Evolutionary conservation across 2,888 invertebrate species (phyloP).

Genomic region (Trissonchulus latispiculum): DNA sequence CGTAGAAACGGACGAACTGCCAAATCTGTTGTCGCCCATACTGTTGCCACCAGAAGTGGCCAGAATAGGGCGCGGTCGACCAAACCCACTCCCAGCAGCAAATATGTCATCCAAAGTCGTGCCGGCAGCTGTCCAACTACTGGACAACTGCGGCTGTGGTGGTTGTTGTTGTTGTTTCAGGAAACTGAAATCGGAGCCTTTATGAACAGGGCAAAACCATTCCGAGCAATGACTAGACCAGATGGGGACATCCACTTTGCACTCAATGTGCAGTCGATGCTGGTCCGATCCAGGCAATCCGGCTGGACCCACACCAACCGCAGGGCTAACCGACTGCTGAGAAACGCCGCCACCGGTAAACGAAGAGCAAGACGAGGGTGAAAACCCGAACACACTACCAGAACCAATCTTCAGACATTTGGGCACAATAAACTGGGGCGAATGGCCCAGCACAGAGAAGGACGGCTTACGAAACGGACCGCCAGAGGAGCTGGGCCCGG

Average conservation of each 20-base stretch:
- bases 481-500: too few species aligned
- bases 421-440: conserved; percentile 7
- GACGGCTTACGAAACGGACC: neutral
- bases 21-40: neutral
- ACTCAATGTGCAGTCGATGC: neutral
- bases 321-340: too few species aligned
- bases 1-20: neutral
- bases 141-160: neutral
- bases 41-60: neutral
- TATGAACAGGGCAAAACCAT: conserved; percentile 18
- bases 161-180: too few species aligned
- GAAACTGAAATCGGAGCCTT: neutral
- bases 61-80: neutral
- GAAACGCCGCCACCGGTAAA: too few species aligned
- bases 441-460: neutral
- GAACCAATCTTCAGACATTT: neutral
- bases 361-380: too few species aligned
- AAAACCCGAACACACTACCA: neutral
- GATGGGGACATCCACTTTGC: conserved; percentile 4
- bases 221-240: conserved; percentile 12
- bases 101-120: too few species aligned
- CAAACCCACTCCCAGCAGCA: neutral
- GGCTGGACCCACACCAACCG: too few species aligned
- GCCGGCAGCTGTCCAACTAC: neutral
- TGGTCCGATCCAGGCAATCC: neutral